These are phyloP conservation scores for Pseudomyrmex cubaensis DNA, from an alignment of 1,140 invertebrate genomes.

Conservation along the genomic window DNA sequence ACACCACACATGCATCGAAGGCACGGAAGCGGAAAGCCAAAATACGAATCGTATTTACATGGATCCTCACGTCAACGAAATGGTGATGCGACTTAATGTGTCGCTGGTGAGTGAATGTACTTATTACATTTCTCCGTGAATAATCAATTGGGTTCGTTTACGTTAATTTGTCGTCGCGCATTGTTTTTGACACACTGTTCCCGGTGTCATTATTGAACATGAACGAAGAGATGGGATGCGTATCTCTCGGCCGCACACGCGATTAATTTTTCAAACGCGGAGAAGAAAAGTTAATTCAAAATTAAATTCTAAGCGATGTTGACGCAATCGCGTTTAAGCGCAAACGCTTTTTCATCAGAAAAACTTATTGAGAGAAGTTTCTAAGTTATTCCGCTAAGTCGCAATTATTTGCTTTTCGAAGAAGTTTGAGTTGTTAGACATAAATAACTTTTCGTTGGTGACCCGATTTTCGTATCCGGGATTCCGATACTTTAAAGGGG, in stretches of 20 bases:
- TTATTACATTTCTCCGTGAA: not conserved
- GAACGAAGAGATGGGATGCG: not conserved
- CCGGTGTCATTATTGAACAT: not conserved
- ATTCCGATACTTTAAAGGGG: not conserved
- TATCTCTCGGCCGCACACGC: too few species aligned
- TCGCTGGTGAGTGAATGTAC: conserved; percentile 15
- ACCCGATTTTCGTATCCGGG: not conserved
- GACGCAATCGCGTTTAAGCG: not conserved
- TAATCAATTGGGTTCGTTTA: not conserved
- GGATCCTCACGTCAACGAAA: not conserved
- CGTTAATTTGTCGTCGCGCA: not conserved
- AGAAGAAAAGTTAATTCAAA: not conserved
- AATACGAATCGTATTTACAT: too few species aligned
- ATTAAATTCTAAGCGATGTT: not conserved
- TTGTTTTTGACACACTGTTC: not conserved
- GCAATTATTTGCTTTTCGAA: not conserved
- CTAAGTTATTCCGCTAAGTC: not conserved
- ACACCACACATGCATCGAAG: not conserved
- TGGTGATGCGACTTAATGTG: too few species aligned
- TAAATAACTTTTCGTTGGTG: not conserved
- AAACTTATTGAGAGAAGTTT: not conserved
- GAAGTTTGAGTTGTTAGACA: not conserved
- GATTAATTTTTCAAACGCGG: too few species aligned
- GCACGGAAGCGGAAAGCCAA: not conserved
- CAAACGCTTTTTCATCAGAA: not conserved